These are phyloP conservation scores for Sinelater perroti DNA, from an alignment of 2,888 invertebrate species.

Conservation along the genomic window DNA sequence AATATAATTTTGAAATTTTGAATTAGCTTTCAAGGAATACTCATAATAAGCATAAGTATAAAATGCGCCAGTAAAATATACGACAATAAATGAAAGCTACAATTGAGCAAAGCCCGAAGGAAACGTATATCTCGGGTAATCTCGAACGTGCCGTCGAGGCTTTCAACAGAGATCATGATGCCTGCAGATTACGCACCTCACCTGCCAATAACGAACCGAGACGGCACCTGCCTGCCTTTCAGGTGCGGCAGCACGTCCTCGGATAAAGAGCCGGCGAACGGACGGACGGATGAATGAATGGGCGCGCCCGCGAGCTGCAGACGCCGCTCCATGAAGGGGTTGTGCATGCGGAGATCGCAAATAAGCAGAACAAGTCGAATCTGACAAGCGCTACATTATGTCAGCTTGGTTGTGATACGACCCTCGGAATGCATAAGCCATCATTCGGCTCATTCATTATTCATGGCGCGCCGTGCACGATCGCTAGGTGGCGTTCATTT, in stretches of 20 bases:
- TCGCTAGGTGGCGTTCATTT: slow-evolving; percentile 26
- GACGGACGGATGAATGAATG: slow-evolving; percentile 22
- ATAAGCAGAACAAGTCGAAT: slow-evolving; percentile 32
- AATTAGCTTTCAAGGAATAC: no score
- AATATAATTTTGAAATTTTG: no score
- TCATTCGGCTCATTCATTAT: slow-evolving; percentile 32
- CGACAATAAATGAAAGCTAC: no score
- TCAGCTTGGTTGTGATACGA: slow-evolving; percentile 27
- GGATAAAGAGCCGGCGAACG: slow-evolving; percentile 18
- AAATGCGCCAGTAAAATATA: no score
- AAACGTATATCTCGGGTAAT: no score
- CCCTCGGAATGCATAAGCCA: slow-evolving; percentile 33
- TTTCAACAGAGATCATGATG: slow-evolving; percentile 1
- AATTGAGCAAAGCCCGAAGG: no score
- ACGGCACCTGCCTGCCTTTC: slow-evolving; percentile 21
- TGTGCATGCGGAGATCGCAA: slow-evolving; percentile 19
- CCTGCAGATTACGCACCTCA: slow-evolving; percentile 7
- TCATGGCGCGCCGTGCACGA: slow-evolving; percentile 27
- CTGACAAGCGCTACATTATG: slow-evolving; percentile 31
- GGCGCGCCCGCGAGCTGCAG: neutral
- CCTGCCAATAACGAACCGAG: slow-evolving; percentile 8
- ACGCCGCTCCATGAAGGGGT: slow-evolving; percentile 8
- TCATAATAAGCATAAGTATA: no score
- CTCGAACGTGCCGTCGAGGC: neutral
- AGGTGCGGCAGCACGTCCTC: slow-evolving; percentile 13